Evolutionary conservation across 64 coral and sea anemone species (phyloP).

Genomic region (Porites australiensis): DNA sequence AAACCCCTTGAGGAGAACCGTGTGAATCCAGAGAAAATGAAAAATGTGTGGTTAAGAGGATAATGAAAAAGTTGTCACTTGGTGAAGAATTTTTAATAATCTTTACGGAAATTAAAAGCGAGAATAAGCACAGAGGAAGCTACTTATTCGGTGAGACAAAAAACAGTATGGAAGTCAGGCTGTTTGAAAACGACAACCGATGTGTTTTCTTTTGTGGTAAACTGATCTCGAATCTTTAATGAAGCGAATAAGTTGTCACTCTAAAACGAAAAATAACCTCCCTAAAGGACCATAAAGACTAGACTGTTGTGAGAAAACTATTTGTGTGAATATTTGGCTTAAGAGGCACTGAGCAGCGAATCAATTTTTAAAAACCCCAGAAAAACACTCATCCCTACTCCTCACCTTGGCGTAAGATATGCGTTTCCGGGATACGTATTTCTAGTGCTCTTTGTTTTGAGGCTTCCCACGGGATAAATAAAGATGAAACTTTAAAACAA

Average conservation of each 20-base stretch:
- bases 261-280: not conserved
- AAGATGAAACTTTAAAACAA: no score
- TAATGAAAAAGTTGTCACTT: constrained; percentile 26
- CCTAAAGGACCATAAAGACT: not conserved
- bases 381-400: no score
- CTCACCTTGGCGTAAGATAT: no score
- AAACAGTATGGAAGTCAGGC: not conserved
- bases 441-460: no score
- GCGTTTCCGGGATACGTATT: no score
- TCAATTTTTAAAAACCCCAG: no score
- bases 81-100: constrained; percentile 7
- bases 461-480: no score
- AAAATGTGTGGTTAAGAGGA: not conserved
- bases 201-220: not conserved
- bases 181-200: not conserved
- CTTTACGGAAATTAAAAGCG: constrained; percentile 27
- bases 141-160: not conserved
- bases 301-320: no score
- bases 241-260: not conserved
- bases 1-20: not conserved
- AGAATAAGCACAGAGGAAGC: constrained; percentile 1
- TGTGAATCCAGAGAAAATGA: not conserved
- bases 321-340: no score
- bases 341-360: no score
- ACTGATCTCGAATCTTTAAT: not conserved